Base-by-base conservation (phyloP, 2,113 vertebrate species). In the Xiphorhynchus elegans region DNA sequence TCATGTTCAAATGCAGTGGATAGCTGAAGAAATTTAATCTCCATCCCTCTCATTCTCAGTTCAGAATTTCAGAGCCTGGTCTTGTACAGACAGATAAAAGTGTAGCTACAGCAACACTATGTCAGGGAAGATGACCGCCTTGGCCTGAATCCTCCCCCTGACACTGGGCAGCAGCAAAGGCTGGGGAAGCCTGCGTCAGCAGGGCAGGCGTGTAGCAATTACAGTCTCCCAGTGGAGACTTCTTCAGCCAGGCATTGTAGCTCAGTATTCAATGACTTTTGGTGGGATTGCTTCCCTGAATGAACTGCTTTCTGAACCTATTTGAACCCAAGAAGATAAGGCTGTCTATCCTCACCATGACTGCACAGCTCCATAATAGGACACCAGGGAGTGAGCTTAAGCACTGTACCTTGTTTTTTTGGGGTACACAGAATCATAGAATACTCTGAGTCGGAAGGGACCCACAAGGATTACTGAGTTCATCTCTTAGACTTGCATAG, bases 211-310 rank as follows among this genome's bases (percentile, higher is more conserved):
- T 21, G 72, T 9, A 70, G 83, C 87, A 90, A 47, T 29, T 42
- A 29, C 37, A 59, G 39, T 39, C 67, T 91, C 78, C 77, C 91
- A 87, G 93, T 0, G 0, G 84, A 90, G n/a, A 55, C 23, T 49
- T 59, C 84, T 64, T 80, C 89, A 93, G 94, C 80, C 91, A 84
- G 86, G 73, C 91, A 52, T 17, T 64, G 52, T 49, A 67, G 42
- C 89, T 87, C 7, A 1, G 53, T 60, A 56, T 91, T 89, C 76
- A 84, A 2, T 40, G 76, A 35, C 73, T 78, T 88, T 72, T 81
- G 60, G 68, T 47, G 42, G 56, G 64, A 84, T 52, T 84, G 89
- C 76, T 93, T 77, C 73, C 6, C 11, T 68, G 68, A 78, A 78
- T 47, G 28, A 72, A 89, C 55, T 81, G 93, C 47, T 93, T 72